Evolutionary conservation across 2,888 invertebrate species (phyloP).

Genomic region (Lasioglossum figueresi): DNA sequence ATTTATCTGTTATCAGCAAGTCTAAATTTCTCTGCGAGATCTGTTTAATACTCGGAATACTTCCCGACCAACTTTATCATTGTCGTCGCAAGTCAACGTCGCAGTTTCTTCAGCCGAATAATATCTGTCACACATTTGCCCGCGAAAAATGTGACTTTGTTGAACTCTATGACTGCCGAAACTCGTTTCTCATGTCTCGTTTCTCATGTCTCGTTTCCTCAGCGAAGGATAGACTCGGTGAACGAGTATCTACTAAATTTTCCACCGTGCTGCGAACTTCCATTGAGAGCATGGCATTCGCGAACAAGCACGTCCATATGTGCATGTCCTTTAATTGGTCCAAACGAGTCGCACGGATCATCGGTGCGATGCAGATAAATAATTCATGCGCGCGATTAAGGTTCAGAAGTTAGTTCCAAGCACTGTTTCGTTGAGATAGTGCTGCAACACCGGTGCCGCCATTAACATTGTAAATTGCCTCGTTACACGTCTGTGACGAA

Average conservation of each 20-base stretch:
- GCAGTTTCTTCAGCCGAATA: background rate
- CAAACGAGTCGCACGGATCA: background rate
- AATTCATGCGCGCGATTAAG: conserved; percentile 29
- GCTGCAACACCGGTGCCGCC: background rate
- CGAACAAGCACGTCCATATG: background rate
- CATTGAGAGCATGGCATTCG: background rate
- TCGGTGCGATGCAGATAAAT: conserved; percentile 6
- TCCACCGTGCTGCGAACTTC: background rate
- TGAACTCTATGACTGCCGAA: background rate
- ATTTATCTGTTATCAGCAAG: too few relatives aligned
- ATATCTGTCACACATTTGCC: background rate
- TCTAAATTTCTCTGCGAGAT: too few relatives aligned
- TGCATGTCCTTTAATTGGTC: background rate
- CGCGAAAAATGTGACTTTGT: too few relatives aligned
- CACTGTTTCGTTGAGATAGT: conserved; percentile 18
- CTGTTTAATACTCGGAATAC: background rate
- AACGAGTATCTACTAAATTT: background rate
- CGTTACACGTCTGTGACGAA: conserved; percentile 8
- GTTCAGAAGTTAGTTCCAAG: conserved; percentile 3
- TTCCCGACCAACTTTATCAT: background rate
- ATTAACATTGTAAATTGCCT: conserved; percentile 51
- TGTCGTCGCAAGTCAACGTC: background rate
- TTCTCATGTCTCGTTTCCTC: background rate
- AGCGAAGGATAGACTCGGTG: background rate
- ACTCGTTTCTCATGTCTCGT: background rate